Percentiles rank a stretch among this genome's conserved stretches.
Conservation (phyloP, 2,888 invertebrate genomes). For the Lithophane socia region DNA sequence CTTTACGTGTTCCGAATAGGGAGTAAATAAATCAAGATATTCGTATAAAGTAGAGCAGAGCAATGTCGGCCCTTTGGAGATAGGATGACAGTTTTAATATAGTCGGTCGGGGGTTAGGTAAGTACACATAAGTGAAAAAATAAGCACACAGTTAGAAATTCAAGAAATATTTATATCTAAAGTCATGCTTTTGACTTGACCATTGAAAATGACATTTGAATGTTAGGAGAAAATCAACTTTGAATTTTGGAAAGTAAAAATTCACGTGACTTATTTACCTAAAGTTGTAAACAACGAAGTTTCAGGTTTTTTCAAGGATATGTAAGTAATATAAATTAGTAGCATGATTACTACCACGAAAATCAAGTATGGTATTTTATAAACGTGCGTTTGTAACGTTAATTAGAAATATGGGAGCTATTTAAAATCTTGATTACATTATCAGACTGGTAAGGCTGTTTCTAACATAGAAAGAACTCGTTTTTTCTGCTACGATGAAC, state of each 20-base stretch:
- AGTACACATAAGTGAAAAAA: background rate
- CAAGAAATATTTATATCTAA: too few relatives aligned
- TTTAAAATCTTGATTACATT: conserved; percentile 24
- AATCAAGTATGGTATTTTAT: conserved; percentile 10
- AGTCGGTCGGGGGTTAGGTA: too few relatives aligned
- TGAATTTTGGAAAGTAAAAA: background rate
- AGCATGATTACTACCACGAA: conserved; percentile 34
- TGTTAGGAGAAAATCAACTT: background rate
- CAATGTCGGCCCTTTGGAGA: conserved; percentile 6
- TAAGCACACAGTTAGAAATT: background rate
- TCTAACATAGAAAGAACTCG: background rate
- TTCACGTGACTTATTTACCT: background rate
- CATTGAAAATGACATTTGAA: background rate
- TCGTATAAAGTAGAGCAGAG: conserved; percentile 27
- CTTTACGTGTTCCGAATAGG: conserved; percentile 26
- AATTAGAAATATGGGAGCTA: conserved; percentile 10
- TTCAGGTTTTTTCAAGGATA: conserved; percentile 39
- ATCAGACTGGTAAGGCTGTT: conserved; percentile 3
- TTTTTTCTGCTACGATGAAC: background rate
- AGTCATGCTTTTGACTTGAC: too few relatives aligned
- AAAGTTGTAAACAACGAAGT: conserved; percentile 18
- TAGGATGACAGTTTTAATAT: too few relatives aligned
- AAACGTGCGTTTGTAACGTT: conserved; percentile 11
- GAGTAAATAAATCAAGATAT: conserved; percentile 51
- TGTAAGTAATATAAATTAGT: conserved; percentile 21